Evolutionary conservation across 2,797 vertebrate genomes (phyloP).

Genomic region (Sandelia bainsii): DNA sequence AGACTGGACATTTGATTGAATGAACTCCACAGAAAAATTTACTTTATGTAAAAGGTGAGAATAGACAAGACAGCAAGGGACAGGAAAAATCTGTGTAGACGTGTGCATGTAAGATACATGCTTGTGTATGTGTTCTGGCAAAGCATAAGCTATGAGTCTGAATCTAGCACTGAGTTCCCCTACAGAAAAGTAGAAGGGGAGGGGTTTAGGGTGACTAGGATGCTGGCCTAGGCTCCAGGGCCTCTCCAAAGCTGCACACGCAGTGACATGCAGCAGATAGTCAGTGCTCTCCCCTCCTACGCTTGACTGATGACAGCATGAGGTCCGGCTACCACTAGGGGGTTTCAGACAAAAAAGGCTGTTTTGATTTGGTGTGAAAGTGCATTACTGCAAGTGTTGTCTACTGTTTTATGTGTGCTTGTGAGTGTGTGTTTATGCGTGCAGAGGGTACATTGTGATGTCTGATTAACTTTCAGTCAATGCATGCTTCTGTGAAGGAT

Average conservation of each 20-base stretch:
- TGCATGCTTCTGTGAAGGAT: conserved; percentile 56
- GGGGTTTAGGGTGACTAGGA: conserved; percentile 21
- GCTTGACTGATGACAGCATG: conserved; percentile 77
- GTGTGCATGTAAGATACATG: not conserved
- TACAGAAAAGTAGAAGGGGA: conserved; percentile 34
- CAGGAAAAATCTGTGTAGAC: not conserved
- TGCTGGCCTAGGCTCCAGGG: conserved; percentile 49
- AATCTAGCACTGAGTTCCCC: conserved; percentile 40
- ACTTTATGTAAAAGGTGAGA: conserved; percentile 33
- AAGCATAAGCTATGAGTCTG: conserved; percentile 45
- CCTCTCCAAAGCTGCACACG: conserved; percentile 59
- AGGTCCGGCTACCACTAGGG: conserved; percentile 62
- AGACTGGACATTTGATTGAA: conserved; percentile 49
- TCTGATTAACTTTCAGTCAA: conserved; percentile 70
- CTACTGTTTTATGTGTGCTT: conserved; percentile 28
- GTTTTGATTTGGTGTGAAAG: conserved; percentile 62
- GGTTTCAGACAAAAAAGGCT: conserved; percentile 47
- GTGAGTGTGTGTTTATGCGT: conserved; percentile 25
- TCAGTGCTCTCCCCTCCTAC: conserved; percentile 61
- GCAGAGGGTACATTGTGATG: conserved; percentile 38
- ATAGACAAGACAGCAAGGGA: conserved; percentile 12
- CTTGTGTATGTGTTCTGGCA: conserved; percentile 29
- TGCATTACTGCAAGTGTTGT: conserved; percentile 31
- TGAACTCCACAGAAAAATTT: conserved; percentile 30
- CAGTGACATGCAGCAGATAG: conserved; percentile 74